phyloP scores from a whole-genome alignment of 2,797 vertebrate genomes.

The Etheostoma perlongum region DNA sequence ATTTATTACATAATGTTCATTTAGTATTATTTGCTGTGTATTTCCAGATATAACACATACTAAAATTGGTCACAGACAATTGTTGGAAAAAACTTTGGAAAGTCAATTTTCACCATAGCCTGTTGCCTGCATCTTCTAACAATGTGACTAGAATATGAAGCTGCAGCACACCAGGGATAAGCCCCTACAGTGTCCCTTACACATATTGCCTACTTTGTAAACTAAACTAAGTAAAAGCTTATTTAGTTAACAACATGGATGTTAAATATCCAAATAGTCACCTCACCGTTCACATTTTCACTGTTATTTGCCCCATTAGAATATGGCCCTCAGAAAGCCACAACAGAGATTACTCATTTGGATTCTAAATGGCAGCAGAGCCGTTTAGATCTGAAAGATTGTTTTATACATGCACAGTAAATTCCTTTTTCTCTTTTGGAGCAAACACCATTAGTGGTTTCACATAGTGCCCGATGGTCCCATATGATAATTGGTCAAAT shows the following conservation, averaged over 20 bases:
- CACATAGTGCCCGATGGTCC: slow-evolving; percentile 1
- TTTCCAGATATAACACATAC: neutral
- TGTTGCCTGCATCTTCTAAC: neutral
- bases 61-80: too few species aligned
- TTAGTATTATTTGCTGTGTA: neutral
- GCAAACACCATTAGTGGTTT: slow-evolving; percentile 27
- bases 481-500: slow-evolving; percentile 31
- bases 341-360: neutral
- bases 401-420: neutral
- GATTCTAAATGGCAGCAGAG: slow-evolving; percentile 18
- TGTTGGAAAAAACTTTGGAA: neutral
- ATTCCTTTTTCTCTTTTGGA: neutral
- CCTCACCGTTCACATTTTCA: neutral
- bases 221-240: neutral
- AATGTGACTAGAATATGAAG: neutral
- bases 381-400: neutral
- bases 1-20: neutral
- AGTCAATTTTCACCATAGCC: neutral
- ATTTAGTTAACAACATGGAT: neutral
- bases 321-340: neutral
- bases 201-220: neutral
- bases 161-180: neutral
- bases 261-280: neutral
- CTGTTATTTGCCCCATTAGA: slow-evolving; percentile 9
- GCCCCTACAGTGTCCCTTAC: neutral